Evolutionary conservation across 2,113 vertebrate species (phyloP), one percentile per base, ranked within the genome.

Genomic region (Scortum barcoo): DNA sequence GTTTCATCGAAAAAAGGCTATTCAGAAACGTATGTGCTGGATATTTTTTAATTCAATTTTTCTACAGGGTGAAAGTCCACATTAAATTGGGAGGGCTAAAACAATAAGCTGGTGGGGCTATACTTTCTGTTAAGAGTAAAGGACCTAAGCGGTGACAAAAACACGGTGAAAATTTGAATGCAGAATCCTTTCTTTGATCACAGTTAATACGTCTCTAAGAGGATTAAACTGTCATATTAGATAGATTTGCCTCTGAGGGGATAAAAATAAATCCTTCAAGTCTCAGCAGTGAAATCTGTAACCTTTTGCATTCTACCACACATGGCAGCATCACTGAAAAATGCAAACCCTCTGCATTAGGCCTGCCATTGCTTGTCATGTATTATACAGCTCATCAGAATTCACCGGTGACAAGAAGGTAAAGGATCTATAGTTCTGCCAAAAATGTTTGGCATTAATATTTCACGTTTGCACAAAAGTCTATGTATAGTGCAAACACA

Each of bases 221-320:
- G 89, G 91, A 92, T 92, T 92, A 91, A 88, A 89, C 81, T 86
- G 87, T 89, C 90, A 89, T 79, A 88, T 92, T 90, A 90, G 83
- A 90, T 83, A 90, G 83, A 91, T 90, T 86, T 86, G 70, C 82
- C 89, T 91, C 81, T 36, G 66, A 86, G 81, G 81, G 88, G 90
- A 92, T 88, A 75, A 67, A 81, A 85, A 81, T 82, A 86, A 92
- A 91, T 92, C 86, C 76, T 85, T 30, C 66, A 76, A 77, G 86
- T 85, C 81, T 86, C 83, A 78, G 81, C 73, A 78, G 71, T 84
- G 72, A 85, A 87, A 90, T 87, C 82, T 86, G 69, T 76, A 88
- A 88, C 82, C 78, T 86, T 78, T 80, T 69, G 67, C 80, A 85
- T 87, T 56, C 67, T 57, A 63, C 81, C 73, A 75, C 85, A 84